A percentile compares a stretch with the other conserved stretches of the same genome.
These are phyloP conservation scores for Puffinus mauretanicus DNA, from an alignment of 2,113 vertebrate species.

Conservation along the genomic window DNA sequence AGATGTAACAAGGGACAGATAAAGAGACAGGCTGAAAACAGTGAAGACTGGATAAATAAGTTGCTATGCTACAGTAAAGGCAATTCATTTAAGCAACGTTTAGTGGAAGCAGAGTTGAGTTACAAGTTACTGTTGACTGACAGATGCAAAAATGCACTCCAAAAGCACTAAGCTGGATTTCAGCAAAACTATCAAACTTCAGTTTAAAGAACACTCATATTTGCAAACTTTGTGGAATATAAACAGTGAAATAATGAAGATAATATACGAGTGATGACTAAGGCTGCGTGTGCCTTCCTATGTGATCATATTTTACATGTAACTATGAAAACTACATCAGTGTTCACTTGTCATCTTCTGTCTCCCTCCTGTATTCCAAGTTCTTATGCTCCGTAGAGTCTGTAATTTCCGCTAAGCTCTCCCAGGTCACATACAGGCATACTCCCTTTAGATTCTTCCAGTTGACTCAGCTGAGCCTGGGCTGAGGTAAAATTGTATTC, in stretches of 20 bases:
- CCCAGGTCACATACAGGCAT: neutral
- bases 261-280: neutral
- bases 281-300: neutral
- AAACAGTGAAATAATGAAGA: neutral
- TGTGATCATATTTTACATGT: neutral
- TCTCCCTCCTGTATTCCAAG: neutral
- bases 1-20: neutral
- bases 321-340: neutral
- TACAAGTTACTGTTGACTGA: conserved; percentile 12
- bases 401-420: neutral
- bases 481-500: neutral
- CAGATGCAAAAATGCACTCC: neutral
- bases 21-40: conserved; percentile 33
- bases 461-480: neutral
- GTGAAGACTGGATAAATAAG: conserved; percentile 42
- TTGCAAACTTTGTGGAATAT: neutral
- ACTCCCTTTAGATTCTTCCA: neutral
- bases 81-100: conserved; percentile 11
- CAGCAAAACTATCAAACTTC: neutral
- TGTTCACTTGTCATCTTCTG: neutral
- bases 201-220: neutral
- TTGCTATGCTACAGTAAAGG: conserved; percentile 59
- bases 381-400: neutral
- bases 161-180: neutral
- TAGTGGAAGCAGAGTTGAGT: conserved; percentile 12